Percentiles rank a stretch among this genome's conserved stretches.
Evolutionary conservation across 2,888 invertebrate genomes (phyloP).

Genomic region (Drosophila cyrtoloma): DNA sequence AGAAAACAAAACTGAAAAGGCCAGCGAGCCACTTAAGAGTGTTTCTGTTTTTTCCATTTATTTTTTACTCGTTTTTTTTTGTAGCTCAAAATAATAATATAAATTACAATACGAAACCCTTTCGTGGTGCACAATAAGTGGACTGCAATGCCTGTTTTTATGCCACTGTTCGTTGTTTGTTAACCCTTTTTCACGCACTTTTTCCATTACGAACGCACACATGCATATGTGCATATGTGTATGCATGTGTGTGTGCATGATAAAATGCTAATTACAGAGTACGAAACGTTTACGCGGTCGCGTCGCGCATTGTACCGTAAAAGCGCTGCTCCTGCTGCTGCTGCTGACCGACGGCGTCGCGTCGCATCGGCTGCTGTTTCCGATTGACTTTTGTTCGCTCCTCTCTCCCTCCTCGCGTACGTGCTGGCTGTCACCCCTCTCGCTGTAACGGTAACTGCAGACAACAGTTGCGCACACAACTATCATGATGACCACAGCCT

Average conservation of each 20-base stretch:
- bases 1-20: slow-evolving; percentile 7
- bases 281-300: slow-evolving; percentile 54
- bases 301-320: slow-evolving; percentile 57
- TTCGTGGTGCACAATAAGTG: slow-evolving; percentile 32
- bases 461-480: slow-evolving; percentile 33
- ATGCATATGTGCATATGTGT: background rate
- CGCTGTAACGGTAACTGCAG: slow-evolving; percentile 14
- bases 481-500: slow-evolving; percentile 30
- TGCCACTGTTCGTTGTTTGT: slow-evolving; percentile 12
- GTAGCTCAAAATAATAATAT: slow-evolving; percentile 62
- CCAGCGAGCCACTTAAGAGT: slow-evolving; percentile 46
- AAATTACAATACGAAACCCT: slow-evolving; percentile 61
- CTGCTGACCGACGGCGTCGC: slow-evolving; percentile 33
- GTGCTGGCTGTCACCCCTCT: slow-evolving; percentile 5
- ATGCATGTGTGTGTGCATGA: slow-evolving; percentile 22
- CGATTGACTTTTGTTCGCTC: slow-evolving; percentile 55
- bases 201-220: slow-evolving; percentile 37
- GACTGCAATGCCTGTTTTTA: slow-evolving; percentile 32
- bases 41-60: slow-evolving; percentile 6
- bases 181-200: slow-evolving; percentile 71
- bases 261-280: slow-evolving; percentile 58
- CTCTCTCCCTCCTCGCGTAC: background rate
- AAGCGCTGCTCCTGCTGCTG: slow-evolving; percentile 40
- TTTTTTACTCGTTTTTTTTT: slow-evolving; percentile 20
- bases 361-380: slow-evolving; percentile 18